phyloP scores from a whole-genome alignment of 1,140 invertebrate species.

The Hesperophylax magnus region DNA sequence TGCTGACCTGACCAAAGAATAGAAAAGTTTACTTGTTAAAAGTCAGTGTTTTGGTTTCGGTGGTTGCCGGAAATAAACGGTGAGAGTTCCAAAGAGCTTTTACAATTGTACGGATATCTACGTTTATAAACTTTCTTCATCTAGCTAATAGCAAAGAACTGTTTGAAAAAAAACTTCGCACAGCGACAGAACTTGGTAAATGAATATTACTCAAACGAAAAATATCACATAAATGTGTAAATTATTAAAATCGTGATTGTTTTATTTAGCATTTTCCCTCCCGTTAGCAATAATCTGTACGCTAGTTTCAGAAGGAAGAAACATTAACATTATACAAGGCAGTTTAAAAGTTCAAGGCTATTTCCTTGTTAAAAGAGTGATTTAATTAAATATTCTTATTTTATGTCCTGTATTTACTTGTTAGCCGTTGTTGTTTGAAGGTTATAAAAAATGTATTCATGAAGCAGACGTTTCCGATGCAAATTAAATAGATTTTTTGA shows the following conservation, averaged over 20 bases:
- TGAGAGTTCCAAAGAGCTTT: background rate
- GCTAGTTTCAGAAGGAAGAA: too few species aligned
- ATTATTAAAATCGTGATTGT: too few species aligned
- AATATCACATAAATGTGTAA: too few species aligned
- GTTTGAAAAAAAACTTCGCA: background rate
- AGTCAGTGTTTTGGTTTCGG: background rate
- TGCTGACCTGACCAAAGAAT: background rate
- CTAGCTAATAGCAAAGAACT: background rate
- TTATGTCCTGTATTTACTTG: background rate
- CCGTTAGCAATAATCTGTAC: too few species aligned
- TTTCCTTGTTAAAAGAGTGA: too few species aligned
- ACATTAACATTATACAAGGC: too few species aligned
- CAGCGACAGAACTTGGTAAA: background rate
- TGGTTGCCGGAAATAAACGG: background rate
- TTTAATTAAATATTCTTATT: background rate
- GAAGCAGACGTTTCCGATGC: background rate
- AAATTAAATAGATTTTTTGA: background rate
- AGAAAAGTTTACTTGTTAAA: constrained; percentile 4
- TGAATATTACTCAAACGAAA: too few species aligned
- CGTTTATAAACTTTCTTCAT: background rate
- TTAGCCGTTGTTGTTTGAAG: background rate
- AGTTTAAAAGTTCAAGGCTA: too few species aligned
- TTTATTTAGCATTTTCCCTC: too few species aligned
- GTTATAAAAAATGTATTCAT: background rate
- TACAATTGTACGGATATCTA: background rate